A percentile compares a stretch with the other conserved stretches of the same genome.
Evolutionary conservation across 2,797 vertebrate species (phyloP).

Genomic region (Glossophaga mutica): DNA sequence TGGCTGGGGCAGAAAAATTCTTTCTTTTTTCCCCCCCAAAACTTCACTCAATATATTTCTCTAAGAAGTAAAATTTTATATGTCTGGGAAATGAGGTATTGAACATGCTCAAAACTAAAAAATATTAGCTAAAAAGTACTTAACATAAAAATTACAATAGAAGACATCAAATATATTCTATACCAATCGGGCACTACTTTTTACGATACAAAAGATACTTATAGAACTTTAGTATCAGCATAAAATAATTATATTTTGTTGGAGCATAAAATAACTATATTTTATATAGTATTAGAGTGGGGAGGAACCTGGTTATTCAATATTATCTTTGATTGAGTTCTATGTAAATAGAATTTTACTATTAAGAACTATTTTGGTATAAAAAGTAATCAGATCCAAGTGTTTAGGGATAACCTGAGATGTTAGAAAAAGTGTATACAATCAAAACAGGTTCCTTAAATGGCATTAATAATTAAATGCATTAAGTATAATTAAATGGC

Average conservation of each 20-base stretch:
- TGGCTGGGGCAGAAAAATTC: no score
- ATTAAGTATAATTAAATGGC: background rate
- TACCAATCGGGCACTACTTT: background rate
- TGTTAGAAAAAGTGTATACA: conserved; percentile 21
- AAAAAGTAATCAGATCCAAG: conserved; percentile 36
- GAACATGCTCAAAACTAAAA: background rate
- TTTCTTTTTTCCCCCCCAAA: background rate
- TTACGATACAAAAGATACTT: conserved; percentile 15
- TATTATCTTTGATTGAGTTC: conserved; percentile 23
- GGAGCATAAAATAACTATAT: conserved; percentile 26
- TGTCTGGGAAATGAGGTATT: background rate
- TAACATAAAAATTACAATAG: background rate
- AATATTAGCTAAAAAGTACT: background rate
- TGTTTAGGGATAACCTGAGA: conserved; percentile 33
- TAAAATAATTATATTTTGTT: conserved; percentile 34
- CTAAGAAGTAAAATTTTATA: conserved; percentile 13
- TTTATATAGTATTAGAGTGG: background rate
- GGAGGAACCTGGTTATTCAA: background rate
- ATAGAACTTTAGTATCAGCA: background rate
- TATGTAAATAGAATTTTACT: background rate
- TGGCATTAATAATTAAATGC: background rate
- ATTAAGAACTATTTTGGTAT: background rate
- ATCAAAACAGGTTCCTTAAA: background rate
- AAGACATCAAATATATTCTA: conserved; percentile 13
- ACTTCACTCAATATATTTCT: background rate